phyloP scores from a whole-genome alignment of 2,888 invertebrate genomes.

The Omphaloscelis lunosa region DNA sequence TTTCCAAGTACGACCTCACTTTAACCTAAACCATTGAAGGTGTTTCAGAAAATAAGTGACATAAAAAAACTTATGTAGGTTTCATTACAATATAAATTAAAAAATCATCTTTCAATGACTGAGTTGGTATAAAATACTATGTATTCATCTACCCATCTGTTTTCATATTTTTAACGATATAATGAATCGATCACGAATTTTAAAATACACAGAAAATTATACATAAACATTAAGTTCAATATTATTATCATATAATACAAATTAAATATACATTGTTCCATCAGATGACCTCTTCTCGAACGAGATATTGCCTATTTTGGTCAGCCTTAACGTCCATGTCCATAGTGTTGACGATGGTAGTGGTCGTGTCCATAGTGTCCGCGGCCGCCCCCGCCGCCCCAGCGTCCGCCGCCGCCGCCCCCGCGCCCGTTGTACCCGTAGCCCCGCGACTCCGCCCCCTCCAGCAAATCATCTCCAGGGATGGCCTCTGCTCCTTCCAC shows the following conservation, averaged over 20 bases:
- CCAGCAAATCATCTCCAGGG: constrained; percentile 17
- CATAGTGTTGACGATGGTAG: neutral
- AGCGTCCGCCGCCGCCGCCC: neutral
- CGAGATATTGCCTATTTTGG: neutral
- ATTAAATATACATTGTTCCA: neutral
- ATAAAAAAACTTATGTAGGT: too few relatives aligned
- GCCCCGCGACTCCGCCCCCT: constrained; percentile 42
- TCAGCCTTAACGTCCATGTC: constrained; percentile 25
- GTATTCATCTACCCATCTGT: neutral
- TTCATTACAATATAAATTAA: too few relatives aligned
- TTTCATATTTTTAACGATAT: neutral
- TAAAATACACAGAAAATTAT: neutral
- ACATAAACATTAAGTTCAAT: neutral
- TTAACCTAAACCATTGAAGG: too few relatives aligned
- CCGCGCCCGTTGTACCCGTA: constrained; percentile 22
- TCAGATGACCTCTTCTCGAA: neutral
- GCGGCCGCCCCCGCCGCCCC: neutral
- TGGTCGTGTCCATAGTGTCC: constrained; percentile 1
- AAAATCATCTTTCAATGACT: too few relatives aligned
- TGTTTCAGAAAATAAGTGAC: too few relatives aligned
- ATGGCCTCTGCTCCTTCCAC: neutral
- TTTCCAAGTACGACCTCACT: too few relatives aligned
- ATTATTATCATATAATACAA: constrained; percentile 3
- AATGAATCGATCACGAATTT: too few relatives aligned
- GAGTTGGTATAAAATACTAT: neutral